Percentiles rank a stretch among this genome's conserved stretches.
Conservation (phyloP, 2,888 invertebrate genomes). For the Dolomedes plantarius region DNA sequence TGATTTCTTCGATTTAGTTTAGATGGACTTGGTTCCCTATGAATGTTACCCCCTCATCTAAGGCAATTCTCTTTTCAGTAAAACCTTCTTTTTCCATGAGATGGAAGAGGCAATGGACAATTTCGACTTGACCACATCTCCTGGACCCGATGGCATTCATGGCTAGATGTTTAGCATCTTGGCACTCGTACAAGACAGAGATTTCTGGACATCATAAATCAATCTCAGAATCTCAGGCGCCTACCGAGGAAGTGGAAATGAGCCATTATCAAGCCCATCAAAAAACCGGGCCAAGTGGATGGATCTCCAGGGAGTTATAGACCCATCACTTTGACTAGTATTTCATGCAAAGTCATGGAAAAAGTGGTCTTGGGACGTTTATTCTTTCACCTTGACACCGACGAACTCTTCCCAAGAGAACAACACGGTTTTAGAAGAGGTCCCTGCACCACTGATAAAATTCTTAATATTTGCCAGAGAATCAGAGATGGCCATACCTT, state of each 20-base stretch:
- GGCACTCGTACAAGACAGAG: neutral
- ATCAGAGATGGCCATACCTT: conserved; percentile 1
- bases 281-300: neutral
- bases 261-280: neutral
- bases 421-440: conserved; percentile 19
- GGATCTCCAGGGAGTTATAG: neutral
- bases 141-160: neutral
- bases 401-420: conserved; percentile 14
- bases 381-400: neutral
- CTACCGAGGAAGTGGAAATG: neutral
- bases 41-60: too few species aligned
- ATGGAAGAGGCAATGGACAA: neutral
- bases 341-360: neutral
- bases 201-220: neutral
- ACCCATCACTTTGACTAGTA: neutral
- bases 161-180: neutral
- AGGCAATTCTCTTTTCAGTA: too few species aligned
- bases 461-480: too few species aligned
- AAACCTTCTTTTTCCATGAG: neutral
- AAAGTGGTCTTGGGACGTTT: conserved; percentile 4
- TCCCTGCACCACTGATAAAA: neutral
- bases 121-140: neutral
- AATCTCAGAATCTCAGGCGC: too few species aligned
- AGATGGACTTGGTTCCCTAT: too few species aligned
- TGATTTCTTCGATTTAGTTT: too few species aligned